These are phyloP conservation scores for Okapia johnstoni DNA, from an alignment of 2,113 vertebrate species.

Conservation along the genomic window DNA sequence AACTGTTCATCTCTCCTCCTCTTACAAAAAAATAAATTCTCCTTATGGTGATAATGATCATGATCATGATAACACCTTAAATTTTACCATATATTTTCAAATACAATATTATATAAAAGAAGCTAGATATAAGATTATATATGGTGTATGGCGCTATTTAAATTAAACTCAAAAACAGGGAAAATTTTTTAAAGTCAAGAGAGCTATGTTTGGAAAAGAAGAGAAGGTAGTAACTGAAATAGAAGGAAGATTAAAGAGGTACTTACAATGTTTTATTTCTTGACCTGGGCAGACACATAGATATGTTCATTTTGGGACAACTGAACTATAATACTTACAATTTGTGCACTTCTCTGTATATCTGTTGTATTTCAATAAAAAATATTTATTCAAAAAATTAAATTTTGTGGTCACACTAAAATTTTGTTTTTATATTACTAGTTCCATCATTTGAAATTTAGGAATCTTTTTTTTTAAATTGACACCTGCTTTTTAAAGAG, in stretches of 20 bases:
- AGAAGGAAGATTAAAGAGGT: neutral
- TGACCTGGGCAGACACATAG: neutral
- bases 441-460: slow-evolving; percentile 7
- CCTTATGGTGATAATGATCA: neutral
- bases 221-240: neutral
- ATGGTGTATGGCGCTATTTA: neutral
- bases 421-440: slow-evolving; percentile 13
- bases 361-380: neutral
- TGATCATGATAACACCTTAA: neutral
- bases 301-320: neutral
- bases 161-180: neutral
- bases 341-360: neutral
- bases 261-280: slow-evolving; percentile 34
- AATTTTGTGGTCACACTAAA: neutral
- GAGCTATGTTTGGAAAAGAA: neutral
- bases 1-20: neutral
- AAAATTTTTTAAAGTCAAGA: neutral
- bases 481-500: neutral
- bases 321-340: neutral
- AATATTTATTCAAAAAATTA: slow-evolving; percentile 4
- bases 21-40: neutral
- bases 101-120: neutral
- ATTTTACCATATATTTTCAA: neutral
- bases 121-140: neutral
- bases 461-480: slow-evolving; percentile 17